phyloP scores from a whole-genome alignment of 2,797 vertebrate genomes.

The Apogon talboti region DNA sequence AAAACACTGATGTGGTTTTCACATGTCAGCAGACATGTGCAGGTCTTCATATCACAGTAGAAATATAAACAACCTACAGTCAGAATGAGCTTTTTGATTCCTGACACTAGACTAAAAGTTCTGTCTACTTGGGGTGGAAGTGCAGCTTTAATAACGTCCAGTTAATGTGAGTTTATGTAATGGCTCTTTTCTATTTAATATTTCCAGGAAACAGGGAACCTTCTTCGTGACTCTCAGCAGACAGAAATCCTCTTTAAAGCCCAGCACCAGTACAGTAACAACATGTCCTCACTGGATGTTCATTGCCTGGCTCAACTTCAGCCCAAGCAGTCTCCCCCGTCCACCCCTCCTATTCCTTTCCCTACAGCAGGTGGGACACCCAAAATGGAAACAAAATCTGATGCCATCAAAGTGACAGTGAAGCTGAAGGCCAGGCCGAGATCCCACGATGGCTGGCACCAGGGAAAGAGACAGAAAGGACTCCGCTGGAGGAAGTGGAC shows the following conservation, averaged over 20 bases:
- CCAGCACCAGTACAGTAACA: conserved; percentile 95
- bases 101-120: no score
- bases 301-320: conserved; percentile 94
- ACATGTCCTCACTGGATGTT: conserved; percentile 94
- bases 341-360: conserved; percentile 87
- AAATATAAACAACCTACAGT: no score
- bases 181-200: conserved; percentile 18
- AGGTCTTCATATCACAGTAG: no score
- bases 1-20: no score
- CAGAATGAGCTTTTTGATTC: no score
- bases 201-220: conserved; percentile 82
- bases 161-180: conserved; percentile 2
- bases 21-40: no score
- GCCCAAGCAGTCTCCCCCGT: conserved; percentile 87
- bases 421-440: conserved; percentile 92
- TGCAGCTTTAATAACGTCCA: not conserved
- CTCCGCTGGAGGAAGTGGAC: conserved; percentile 97
- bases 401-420: conserved; percentile 94
- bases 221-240: conserved; percentile 81
- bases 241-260: conserved; percentile 87
- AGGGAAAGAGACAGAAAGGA: conserved; percentile 92
- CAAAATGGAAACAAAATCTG: conserved; percentile 88
- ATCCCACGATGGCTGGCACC: conserved; percentile 85
- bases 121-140: no score
- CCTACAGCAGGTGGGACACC: conserved; percentile 73